Evolutionary conservation across 2,888 invertebrate genomes (phyloP).

Genomic region (Conomelus anceps): DNA sequence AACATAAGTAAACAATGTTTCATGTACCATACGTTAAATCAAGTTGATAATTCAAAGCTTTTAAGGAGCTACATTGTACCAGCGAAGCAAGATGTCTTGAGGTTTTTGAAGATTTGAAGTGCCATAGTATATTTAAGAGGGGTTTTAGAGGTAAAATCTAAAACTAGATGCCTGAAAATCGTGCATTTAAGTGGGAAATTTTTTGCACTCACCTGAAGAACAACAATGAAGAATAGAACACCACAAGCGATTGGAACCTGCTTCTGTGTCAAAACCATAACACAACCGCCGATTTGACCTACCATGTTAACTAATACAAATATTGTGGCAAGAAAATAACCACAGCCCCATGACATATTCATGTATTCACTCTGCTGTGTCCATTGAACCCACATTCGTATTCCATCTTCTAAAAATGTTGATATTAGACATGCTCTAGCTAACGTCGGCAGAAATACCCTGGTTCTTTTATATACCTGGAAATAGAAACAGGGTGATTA

Average conservation of each 20-base stretch:
- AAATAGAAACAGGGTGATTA: slow-evolving; percentile 22
- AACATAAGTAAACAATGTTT: no score
- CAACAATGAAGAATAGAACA: slow-evolving; percentile 88
- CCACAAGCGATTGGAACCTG: slow-evolving; percentile 89
- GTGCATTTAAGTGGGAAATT: background rate
- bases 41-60: no score
- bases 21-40: no score
- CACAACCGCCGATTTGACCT: slow-evolving; percentile 93
- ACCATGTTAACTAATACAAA: slow-evolving; percentile 94
- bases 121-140: background rate
- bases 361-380: slow-evolving; percentile 94
- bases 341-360: slow-evolving; percentile 96
- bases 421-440: slow-evolving; percentile 95
- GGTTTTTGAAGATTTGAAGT: no score
- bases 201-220: slow-evolving; percentile 68
- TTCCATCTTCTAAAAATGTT: slow-evolving; percentile 97
- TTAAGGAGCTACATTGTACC: no score
- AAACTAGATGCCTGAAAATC: background rate
- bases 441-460: slow-evolving; percentile 87
- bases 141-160: background rate
- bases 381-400: slow-evolving; percentile 99
- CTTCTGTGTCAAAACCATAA: slow-evolving; percentile 89
- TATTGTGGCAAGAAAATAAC: slow-evolving; percentile 83
- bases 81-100: no score
- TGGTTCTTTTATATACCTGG: slow-evolving; percentile 87